A percentile compares a stretch with the other conserved stretches of the same genome.
Evolutionary conservation across 2,888 invertebrate genomes (phyloP).

Genomic region (Mantis religiosa): DNA sequence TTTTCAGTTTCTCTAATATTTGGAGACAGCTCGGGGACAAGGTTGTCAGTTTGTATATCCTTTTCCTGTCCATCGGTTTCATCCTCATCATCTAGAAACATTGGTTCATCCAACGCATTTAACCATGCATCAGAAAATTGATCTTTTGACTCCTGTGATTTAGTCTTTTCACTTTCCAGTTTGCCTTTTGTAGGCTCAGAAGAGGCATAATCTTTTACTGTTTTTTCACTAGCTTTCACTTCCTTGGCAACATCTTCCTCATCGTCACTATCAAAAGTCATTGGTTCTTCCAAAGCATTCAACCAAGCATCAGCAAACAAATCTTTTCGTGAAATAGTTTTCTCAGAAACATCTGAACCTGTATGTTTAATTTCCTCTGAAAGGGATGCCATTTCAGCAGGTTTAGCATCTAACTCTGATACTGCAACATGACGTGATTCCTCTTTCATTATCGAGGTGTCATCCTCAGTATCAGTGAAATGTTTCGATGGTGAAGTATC

Average conservation of each 20-base stretch:
- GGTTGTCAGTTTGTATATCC: neutral
- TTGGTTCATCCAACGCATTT: slow-evolving; percentile 42
- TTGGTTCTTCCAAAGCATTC: slow-evolving; percentile 42
- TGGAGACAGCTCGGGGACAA: neutral
- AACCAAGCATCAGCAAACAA: slow-evolving; percentile 39
- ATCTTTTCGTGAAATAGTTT: slow-evolving; percentile 27
- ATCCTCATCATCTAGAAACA: slow-evolving; percentile 40
- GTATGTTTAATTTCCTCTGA: neutral
- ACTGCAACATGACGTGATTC: neutral
- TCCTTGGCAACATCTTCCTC: neutral
- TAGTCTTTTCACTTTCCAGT: neutral
- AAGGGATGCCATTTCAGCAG: neutral
- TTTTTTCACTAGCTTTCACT: neutral
- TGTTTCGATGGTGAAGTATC: neutral
- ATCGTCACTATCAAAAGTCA: slow-evolving; percentile 42
- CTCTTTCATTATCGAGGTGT: neutral
- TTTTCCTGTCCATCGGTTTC: neutral
- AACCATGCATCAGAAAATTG: slow-evolving; percentile 39
- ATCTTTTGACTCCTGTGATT: slow-evolving; percentile 23
- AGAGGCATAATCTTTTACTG: neutral
- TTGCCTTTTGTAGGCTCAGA: neutral
- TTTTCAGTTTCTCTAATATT: neutral
- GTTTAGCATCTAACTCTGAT: neutral
- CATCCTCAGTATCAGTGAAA: neutral
- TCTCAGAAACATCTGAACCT: neutral